Conservation (phyloP, 1,140 invertebrate species). For the Drosophila nebulosa region DNA sequence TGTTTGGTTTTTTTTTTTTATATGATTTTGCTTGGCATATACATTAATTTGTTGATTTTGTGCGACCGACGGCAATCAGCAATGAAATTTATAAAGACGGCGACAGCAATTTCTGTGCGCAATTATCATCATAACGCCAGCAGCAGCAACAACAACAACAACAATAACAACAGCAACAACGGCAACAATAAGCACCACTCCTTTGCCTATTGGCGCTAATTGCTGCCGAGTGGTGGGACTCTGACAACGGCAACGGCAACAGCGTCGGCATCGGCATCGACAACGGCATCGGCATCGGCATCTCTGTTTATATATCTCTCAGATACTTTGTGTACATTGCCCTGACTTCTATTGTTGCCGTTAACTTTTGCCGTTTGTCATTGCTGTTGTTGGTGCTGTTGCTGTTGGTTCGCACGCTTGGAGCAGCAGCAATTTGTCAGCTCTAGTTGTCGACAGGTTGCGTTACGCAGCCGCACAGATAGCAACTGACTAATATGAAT, state of each 20-base stretch:
- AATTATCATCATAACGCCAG: conserved; percentile 40
- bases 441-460: conserved; percentile 57
- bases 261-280: background rate
- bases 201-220: conserved; percentile 60
- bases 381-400: too few relatives aligned
- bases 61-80: conserved; percentile 66
- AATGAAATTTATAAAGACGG: conserved; percentile 64
- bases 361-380: conserved; percentile 22
- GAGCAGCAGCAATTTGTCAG: conserved; percentile 61
- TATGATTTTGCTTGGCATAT: conserved; percentile 64
- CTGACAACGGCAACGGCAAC: background rate
- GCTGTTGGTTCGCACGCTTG: conserved; percentile 57
- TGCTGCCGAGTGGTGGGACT: conserved; percentile 52
- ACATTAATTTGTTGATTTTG: conserved; percentile 70
- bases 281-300: too few relatives aligned
- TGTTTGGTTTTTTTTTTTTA: conserved; percentile 19
- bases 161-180: conserved; percentile 16
- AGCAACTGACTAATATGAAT: conserved; percentile 26
- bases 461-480: conserved; percentile 68
- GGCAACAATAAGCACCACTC: conserved; percentile 24
- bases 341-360: conserved; percentile 27
- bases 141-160: conserved; percentile 15
- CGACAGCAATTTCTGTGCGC: conserved; percentile 47
- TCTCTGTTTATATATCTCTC: conserved; percentile 27
- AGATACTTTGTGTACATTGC: conserved; percentile 37